Evolutionary conservation across 2,113 vertebrate genomes (phyloP), one percentile per base, ranked within the genome.

Genomic region (Raja brachyura): DNA sequence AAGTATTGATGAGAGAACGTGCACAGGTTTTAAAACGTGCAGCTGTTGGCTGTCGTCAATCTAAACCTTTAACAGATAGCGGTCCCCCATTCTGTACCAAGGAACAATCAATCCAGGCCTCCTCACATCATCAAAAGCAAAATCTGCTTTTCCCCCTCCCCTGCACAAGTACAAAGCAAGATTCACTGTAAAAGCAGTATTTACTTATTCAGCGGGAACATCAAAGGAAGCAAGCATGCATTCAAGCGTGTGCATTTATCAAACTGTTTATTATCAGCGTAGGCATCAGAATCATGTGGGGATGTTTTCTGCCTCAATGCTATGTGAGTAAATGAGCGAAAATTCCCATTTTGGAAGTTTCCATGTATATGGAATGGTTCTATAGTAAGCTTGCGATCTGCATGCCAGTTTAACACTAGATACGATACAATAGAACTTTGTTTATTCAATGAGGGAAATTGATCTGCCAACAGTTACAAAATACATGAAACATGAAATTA

Each of bases 171-270:
- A 18, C 83, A 88, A 18, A 88, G 14, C 4, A 63, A n/a, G 59
- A 66, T 66, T 63, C 59, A 88, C 59, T 66, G 59, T 31, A 63
- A 88, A 63, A 88, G 83, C 59, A 63, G 28, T n/a, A 63, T 59
- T 88, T 18, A 33, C 28, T 88, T 88, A 88, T 88, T 88, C 59
- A 33, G 63, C n/a, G 59, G 28, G 59, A 63, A 88, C 83, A 88
- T 88, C 59, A 33, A 88, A 88, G 83, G 83, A 63, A 88, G 16
- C 83, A 16, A 13, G 0, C 31, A 31, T 8, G 28, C 28, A 88
- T 88, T 88, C 28, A 88, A 63, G 56, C 59, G 18, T 66, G 59
- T 63, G 83, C 28, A 88, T n/a, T 61, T 31, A 59, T 61, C 56
- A 86, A 86, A 61, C 83, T 63, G 59, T 6, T 63, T 16, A 88